phyloP scores from a whole-genome alignment of 37 sponge, comb jelly and placozoan species.

The Cladorhizidae sp. region DNA sequence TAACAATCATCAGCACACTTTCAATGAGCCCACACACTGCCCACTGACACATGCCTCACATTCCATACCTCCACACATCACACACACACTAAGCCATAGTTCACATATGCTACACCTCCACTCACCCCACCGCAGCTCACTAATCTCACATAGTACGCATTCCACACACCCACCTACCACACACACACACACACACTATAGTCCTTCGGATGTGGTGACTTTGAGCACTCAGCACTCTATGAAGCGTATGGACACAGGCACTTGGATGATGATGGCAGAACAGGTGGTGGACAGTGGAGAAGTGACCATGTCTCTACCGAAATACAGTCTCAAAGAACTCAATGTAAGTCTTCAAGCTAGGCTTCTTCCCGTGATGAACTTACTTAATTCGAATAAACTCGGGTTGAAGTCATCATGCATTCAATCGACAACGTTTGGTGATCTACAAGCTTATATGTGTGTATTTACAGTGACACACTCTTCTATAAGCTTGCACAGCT shows the following conservation, averaged over 20 bases:
- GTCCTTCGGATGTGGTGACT: conserved; percentile 21
- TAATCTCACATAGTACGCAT: background rate
- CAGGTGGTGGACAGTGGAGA: conserved; percentile 31
- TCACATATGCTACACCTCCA: no score
- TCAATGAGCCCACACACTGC: no score
- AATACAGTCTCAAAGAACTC: conserved; percentile 45
- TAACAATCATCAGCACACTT: no score
- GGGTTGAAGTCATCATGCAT: no score
- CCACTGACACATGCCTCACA: background rate
- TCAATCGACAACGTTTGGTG: no score
- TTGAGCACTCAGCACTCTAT: conserved; percentile 16
- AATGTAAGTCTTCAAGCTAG: conserved; percentile 17
- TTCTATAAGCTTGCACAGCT: no score
- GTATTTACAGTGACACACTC: no score
- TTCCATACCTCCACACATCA: background rate
- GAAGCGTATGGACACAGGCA: conserved; percentile 42
- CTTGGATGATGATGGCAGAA: conserved; percentile 49
- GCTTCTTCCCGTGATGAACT: no score
- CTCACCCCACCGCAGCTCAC: no score
- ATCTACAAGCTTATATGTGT: no score
- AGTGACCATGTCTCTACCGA: background rate
- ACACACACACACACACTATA: conserved; percentile 20
- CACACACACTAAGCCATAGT: no score
- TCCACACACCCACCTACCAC: background rate
- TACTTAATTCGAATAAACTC: no score